These are phyloP conservation scores for Crotalus tigris DNA, from an alignment of 2,113 vertebrate genomes.

Conservation along the genomic window DNA sequence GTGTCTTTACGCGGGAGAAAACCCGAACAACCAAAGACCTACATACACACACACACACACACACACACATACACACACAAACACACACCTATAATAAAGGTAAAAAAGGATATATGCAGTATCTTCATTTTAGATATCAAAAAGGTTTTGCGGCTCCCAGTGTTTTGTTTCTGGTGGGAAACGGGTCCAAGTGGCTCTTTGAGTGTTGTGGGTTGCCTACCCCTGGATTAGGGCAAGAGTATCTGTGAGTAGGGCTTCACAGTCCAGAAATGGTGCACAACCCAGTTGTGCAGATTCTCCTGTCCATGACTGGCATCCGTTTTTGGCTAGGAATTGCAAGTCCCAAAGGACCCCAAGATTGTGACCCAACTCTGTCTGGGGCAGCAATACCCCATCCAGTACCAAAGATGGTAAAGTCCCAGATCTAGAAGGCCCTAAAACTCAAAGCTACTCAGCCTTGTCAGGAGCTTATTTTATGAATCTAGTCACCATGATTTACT, in stretches of 20 bases:
- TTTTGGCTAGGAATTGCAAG: background rate
- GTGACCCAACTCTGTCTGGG: background rate
- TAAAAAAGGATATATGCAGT: no score
- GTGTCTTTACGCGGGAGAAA: no score
- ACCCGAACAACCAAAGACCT: no score
- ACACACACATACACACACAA: no score
- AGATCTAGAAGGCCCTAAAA: background rate
- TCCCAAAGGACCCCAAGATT: background rate
- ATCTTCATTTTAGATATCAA: no score
- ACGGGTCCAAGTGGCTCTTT: no score
- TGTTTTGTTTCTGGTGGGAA: no score
- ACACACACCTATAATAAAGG: no score
- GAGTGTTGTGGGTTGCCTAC: no score
- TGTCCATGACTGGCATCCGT: background rate
- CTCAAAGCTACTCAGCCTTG: background rate
- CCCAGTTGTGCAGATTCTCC: background rate
- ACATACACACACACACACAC: no score
- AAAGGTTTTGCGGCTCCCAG: no score
- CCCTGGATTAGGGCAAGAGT: background rate
- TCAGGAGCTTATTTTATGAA: background rate
- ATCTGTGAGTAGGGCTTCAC: background rate
- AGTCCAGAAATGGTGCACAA: background rate
- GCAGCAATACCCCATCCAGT: background rate
- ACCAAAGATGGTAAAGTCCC: background rate
- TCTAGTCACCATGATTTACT: background rate